Evolutionary conservation across 1,140 invertebrate genomes (phyloP).

Genomic region (Orius laevigatus): DNA sequence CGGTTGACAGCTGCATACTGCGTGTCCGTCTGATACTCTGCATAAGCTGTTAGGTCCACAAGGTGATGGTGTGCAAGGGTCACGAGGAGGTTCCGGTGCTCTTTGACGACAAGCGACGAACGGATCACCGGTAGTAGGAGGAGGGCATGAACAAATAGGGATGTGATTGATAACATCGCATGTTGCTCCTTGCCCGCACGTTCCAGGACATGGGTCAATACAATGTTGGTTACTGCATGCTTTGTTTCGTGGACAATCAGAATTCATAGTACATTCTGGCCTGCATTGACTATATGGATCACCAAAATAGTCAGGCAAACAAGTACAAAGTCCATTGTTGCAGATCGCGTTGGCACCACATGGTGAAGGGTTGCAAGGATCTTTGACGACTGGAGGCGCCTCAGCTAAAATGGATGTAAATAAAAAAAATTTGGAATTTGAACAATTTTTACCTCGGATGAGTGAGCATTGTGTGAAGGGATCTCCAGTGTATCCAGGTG

Average conservation of each 20-base stretch:
- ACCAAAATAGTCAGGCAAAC: constrained; percentile 55
- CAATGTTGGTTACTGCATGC: constrained; percentile 64
- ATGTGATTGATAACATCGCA: constrained; percentile 56
- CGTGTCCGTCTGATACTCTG: constrained; percentile 43
- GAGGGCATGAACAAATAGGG: constrained; percentile 48
- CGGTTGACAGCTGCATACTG: constrained; percentile 47
- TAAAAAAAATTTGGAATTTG: constrained; percentile 1
- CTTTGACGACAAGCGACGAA: constrained; percentile 44
- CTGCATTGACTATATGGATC: constrained; percentile 46
- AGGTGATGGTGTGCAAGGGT: constrained; percentile 34
- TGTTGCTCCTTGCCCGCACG: constrained; percentile 55
- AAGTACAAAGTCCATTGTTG: constrained; percentile 53
- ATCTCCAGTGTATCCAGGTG: constrained; percentile 42
- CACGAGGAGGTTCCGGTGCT: constrained; percentile 16
- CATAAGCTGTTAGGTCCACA: constrained; percentile 60
- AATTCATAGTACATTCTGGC: constrained; percentile 69
- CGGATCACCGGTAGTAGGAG: constrained; percentile 58
- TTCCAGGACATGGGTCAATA: constrained; percentile 58
- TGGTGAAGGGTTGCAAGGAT: constrained; percentile 62
- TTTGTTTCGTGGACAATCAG: constrained; percentile 58
- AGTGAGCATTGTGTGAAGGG: constrained; percentile 33
- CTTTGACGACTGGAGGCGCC: constrained; percentile 25
- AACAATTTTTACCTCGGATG: not conserved
- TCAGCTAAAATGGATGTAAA: constrained; percentile 8
- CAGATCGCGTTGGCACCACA: constrained; percentile 62